Percentiles rank a stretch among this genome's conserved stretches.
phyloP scores from a whole-genome alignment of 2,113 vertebrate genomes.

The Brachypodius melanocephalos region DNA sequence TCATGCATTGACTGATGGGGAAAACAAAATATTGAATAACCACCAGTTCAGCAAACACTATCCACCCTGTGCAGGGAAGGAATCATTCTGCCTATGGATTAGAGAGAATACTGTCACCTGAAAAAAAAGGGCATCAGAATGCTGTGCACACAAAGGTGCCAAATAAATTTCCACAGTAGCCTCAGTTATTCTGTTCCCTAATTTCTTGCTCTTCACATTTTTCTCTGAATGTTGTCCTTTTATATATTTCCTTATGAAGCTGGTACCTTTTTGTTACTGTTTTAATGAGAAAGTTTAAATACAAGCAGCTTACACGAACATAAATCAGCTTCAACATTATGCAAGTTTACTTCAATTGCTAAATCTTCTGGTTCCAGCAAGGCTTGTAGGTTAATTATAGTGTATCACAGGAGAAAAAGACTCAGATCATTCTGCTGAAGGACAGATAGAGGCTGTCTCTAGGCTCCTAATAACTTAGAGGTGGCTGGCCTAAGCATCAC shows the following conservation, averaged over 20 bases:
- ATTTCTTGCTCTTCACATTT: not conserved
- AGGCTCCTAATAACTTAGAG: not conserved
- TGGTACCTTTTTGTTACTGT: not conserved
- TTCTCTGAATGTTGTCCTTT: not conserved
- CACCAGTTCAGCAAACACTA: conserved; percentile 31
- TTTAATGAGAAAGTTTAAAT: not conserved
- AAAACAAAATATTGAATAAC: conserved; percentile 60
- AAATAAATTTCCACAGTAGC: not conserved
- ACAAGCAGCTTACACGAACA: not conserved
- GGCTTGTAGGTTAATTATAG: not conserved
- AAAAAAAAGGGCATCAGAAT: not conserved
- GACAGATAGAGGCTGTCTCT: not conserved
- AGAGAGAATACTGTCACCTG: not conserved
- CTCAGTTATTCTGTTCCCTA: not conserved
- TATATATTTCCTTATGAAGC: not conserved
- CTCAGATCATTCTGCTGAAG: not conserved
- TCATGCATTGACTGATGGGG: conserved; percentile 45
- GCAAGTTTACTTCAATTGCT: not conserved
- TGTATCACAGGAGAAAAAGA: not conserved
- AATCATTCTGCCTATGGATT: not conserved
- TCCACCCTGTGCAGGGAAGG: not conserved
- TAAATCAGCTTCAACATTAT: not conserved
- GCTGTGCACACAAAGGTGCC: not conserved
- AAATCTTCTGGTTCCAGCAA: not conserved
- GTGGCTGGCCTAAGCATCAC: not conserved